Evolutionary conservation across 2,113 vertebrate species (phyloP).

Genomic region (Acrocephalus kingi): DNA sequence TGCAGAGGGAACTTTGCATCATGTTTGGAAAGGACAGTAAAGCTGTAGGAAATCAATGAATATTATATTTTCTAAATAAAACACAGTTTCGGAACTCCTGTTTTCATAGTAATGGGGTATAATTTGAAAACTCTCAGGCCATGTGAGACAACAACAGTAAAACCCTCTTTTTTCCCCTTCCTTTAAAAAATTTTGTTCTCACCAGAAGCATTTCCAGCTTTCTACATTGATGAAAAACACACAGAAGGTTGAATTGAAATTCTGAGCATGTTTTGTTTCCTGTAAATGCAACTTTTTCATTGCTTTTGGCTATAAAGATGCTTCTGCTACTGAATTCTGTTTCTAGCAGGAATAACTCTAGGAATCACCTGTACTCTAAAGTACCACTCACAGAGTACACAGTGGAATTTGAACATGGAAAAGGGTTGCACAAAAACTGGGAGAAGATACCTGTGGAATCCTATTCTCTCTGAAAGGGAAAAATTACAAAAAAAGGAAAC

Average conservation of each 20-base stretch:
- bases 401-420: neutral
- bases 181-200: neutral
- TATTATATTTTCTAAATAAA: neutral
- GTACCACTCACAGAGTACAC: neutral
- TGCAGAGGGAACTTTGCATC: neutral
- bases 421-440: neutral
- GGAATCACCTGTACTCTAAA: neutral
- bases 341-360: neutral
- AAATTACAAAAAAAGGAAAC: neutral
- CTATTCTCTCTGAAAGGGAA: neutral
- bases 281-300: neutral
- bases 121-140: neutral
- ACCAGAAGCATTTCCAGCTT: neutral
- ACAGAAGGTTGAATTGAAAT: neutral
- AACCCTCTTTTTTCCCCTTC: fast-evolving
- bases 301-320: neutral
- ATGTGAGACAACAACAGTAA: neutral
- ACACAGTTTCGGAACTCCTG: neutral
- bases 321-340: neutral
- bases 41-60: neutral
- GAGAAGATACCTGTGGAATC: neutral
- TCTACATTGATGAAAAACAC: neutral
- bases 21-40: neutral
- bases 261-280: neutral
- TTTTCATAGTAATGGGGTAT: neutral